Conservation (phyloP, 2,888 invertebrate genomes). For the Idaea biselata region DNA sequence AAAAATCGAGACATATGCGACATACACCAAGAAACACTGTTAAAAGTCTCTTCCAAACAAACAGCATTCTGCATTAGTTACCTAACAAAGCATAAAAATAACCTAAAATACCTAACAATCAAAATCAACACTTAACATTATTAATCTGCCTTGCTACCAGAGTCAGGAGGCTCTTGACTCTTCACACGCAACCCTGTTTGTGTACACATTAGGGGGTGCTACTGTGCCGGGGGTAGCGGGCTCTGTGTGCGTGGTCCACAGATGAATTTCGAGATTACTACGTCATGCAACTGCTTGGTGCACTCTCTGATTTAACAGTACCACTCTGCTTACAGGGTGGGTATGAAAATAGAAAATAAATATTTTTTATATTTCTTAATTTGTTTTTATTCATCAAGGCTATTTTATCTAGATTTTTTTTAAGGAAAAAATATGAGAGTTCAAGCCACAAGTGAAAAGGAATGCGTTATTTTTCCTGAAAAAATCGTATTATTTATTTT, state of each 20-base stretch:
- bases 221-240: constrained; percentile 43
- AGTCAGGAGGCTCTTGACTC: constrained; percentile 63
- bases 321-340: constrained; percentile 60
- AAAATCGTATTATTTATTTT: no score
- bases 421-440: no score
- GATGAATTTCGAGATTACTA: constrained; percentile 79
- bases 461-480: no score
- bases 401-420: no score
- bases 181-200: constrained; percentile 73
- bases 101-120: not conserved
- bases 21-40: no score
- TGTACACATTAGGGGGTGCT: constrained; percentile 31
- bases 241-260: constrained; percentile 47
- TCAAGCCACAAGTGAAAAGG: no score
- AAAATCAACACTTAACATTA: not conserved
- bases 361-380: no score
- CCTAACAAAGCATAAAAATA: not conserved
- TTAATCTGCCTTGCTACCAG: not conserved
- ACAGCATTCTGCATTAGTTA: no score
- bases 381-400: no score
- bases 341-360: constrained; percentile 20
- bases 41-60: not conserved
- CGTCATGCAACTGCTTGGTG: constrained; percentile 72
- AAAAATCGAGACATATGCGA: no score
- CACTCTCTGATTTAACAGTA: constrained; percentile 72